phyloP scores from a whole-genome alignment of 1,140 invertebrate species.

The Microplitis mediator region DNA sequence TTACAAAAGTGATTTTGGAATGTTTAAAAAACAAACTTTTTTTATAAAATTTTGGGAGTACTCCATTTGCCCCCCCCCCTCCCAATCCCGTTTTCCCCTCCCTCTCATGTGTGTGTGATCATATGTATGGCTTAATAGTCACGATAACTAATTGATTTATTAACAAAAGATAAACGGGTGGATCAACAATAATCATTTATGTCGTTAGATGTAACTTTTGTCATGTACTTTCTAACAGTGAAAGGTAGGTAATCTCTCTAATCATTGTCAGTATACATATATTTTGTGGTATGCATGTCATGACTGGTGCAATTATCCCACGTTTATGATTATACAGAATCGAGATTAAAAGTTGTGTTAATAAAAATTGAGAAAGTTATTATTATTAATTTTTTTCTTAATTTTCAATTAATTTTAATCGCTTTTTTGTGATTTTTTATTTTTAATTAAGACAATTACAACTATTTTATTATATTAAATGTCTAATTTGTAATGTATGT shows the following conservation, averaged over 20 bases:
- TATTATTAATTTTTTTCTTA: neutral
- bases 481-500: neutral
- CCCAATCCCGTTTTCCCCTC: too few relatives aligned
- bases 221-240: conserved; percentile 32
- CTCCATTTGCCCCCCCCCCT: too few relatives aligned
- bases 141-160: neutral
- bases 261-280: conserved; percentile 12
- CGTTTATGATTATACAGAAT: conserved; percentile 25
- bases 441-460: too few relatives aligned
- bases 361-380: conserved; percentile 17
- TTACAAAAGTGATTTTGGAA: too few relatives aligned
- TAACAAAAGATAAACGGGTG: neutral
- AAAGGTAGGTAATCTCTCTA: conserved; percentile 29
- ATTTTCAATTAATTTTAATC: neutral
- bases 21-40: too few relatives aligned
- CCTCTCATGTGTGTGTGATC: too few relatives aligned
- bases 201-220: conserved; percentile 3
- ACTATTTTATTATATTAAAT: too few relatives aligned
- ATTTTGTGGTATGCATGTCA: conserved; percentile 20
- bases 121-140: too few relatives aligned
- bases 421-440: neutral
- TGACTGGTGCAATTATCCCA: conserved; percentile 28
- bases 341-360: conserved; percentile 27
- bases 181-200: neutral
- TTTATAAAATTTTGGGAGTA: too few relatives aligned